Base-by-base conservation (phyloP, 2,888 invertebrate species). In the Timandra comae region DNA sequence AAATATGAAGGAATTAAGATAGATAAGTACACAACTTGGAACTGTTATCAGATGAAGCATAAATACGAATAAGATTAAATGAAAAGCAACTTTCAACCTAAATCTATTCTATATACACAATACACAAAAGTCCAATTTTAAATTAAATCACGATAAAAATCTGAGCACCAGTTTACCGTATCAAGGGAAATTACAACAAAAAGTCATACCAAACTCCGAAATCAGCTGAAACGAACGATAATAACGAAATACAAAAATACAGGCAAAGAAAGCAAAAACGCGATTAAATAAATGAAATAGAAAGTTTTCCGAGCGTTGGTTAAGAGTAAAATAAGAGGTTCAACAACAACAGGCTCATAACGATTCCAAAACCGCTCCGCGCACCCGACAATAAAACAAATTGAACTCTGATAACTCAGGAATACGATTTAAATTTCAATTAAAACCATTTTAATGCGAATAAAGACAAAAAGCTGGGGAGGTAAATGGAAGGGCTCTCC, bases 341-440 rank as follows among this genome's bases (percentile, higher is more conserved):
- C 58, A 46, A 56, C 52, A 49, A 49, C 50, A 50, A 50, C 43
- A 50, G 50, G 52, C 26, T 36, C 43, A 27, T 31, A 36, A 34
- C 38, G 24, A 36, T 31, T 41, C 23, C 29, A 31, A 30, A 35
- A 36, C 34, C 35, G 35, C 37, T 41, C 32, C 48, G 47, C 53
- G 36, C 48, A 43, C 36, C 38, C 49, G 16, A 6, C 16, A 16
- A 55, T 63, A 62, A 59, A 54, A 63, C 48, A 60, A 70, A 70
- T 58, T 67, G 56, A 53, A 58, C 75, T 63, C 59, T 70, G 59
- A 61, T 54, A 55, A 62, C 61, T 53, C 53, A 52, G 56, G 56
- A 59, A 63, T 67, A 67, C 57, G 67, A 56, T 59, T 63, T 44
- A 60, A 64, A 63, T 60, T 67, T 57, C 57, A 66, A 72, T 66